Base-by-base conservation (phyloP, 2,113 vertebrate species). In the Equus przewalskii region DNA sequence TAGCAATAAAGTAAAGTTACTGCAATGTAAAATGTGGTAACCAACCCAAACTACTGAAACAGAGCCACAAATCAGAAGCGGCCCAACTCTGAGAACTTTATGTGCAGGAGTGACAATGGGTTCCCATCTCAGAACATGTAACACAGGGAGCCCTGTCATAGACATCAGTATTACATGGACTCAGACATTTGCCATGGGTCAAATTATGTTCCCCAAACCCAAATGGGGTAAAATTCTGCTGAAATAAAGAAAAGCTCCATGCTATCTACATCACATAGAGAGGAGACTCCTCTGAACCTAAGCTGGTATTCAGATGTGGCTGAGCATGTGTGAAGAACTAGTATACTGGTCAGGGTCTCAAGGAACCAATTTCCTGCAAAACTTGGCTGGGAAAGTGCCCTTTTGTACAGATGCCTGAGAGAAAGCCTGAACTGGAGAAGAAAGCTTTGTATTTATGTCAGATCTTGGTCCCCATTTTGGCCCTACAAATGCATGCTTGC, bases 1-100 rank as follows among this genome's bases (percentile, higher is more conserved):
- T 96, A 96, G 98, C 98, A 98, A 99, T 99, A 99, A 98, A 99
- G 97, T 98, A 98, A 98, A 98, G 98, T 98, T 98, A 98, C 97
- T 98, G 97, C 97, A 95, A 98, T 85, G 94, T 98, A 98, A 98
- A 99, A 98, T 95, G 98, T 97, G 98, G 97, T 98, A 98, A 98
- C 98, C 98, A 99, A 97, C 98, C 97, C 98, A 98, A 99, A 98
- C 98, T 98, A 98, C 95, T 96, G 95, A 97, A 98, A 97, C 95
- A 98, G 96, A 98, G 78, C 97, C 98, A 97, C 98, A 98, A 98
- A 99, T 98, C 98, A 98, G 97, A 94, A 91, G 79, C 7, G 54
- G 94, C 86, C 88, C 95, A 94, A 98, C 93, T 93, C 94, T 5
- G 72, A 97, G 93, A 89, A 96, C 97, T 98, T 97, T 69, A 92